Percentiles rank a stretch among this genome's conserved stretches.
phyloP scores from a whole-genome alignment of 2,113 vertebrate species.

The Odontesthes bonariensis region DNA sequence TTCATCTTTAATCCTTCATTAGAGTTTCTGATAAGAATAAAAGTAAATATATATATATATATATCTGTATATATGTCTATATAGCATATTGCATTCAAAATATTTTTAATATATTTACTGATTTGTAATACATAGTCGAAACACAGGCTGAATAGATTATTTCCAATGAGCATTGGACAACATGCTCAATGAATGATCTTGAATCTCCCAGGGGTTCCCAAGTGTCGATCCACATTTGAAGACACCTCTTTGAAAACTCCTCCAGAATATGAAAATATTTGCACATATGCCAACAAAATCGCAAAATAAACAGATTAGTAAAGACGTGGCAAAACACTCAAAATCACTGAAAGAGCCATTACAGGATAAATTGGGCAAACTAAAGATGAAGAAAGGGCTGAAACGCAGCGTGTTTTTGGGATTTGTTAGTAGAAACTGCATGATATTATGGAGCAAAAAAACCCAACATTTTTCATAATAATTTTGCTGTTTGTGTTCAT shows the following conservation, averaged over 20 bases:
- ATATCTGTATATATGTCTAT: too few species aligned
- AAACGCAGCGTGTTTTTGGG: slow-evolving; percentile 26
- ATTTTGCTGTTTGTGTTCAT: slow-evolving; percentile 34
- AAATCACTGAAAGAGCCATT: not conserved
- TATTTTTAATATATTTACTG: not conserved
- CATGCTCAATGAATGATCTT: not conserved
- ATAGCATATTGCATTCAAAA: too few species aligned
- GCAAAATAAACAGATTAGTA: not conserved
- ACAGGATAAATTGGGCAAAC: slow-evolving; percentile 15
- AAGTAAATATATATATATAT: not conserved
- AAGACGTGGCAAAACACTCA: slow-evolving; percentile 1
- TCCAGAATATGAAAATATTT: slow-evolving; percentile 5
- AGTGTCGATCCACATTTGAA: not conserved
- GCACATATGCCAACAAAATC: not conserved
- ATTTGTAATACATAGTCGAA: too few species aligned
- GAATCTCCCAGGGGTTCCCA: slow-evolving; percentile 3
- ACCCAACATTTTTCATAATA: slow-evolving; percentile 24
- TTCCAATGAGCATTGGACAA: not conserved
- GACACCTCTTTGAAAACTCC: not conserved
- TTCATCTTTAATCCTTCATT: not conserved
- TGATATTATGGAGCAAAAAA: slow-evolving; percentile 42
- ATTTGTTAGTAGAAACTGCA: slow-evolving; percentile 29
- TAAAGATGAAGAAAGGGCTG: slow-evolving; percentile 23
- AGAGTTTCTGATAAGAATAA: not conserved
- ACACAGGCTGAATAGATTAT: not conserved